Base-by-base conservation (phyloP, 2,797 vertebrate genomes). In the Rhinichthys osculus region DNA sequence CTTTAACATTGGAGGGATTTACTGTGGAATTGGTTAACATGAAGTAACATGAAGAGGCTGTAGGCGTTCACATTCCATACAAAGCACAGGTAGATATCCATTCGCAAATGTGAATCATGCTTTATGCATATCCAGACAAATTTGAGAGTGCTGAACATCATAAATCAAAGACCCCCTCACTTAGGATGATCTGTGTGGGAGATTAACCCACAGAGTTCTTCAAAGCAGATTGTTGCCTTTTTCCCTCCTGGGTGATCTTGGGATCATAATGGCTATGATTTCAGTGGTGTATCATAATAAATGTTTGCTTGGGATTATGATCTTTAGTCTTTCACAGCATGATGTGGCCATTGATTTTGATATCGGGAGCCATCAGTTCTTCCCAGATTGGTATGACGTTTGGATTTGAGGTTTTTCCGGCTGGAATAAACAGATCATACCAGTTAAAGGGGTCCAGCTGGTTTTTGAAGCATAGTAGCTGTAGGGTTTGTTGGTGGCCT, bases 81-180 rank as follows among this genome's bases (percentile, higher is more conserved):
- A 59, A 50, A 80, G 69, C 38, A 52, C 78, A 88, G 87, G 87
- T 85, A 88, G 73, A 87, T 87, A 71, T 89, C 80, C 69, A 83
- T 88, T 71, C 54, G 35, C 44, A 71, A 86, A 84, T 87, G 86
- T 89, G 82, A 88, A 89, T 91, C 79, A 89, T 88, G 81, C 85
- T 88, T 89, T 87, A 86, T 91, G 87, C 88, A 86, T 77, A 84
- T 85, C 78, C 78, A 85, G 85, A 84, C 89, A 90, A 91, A 89
- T 88, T 85, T 89, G 81, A 89, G 87, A 89, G 85, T 84, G 74
- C 80, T 71, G 77, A 83, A 86, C 71, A 82, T 87, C 38, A 89
- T 89, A 89, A 89, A 89, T 89, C 82, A 87, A 77, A 86, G 83
- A 88, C 64, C 80, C 78, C 83, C 64, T 87, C 86, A 89, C 87